Base-by-base conservation (phyloP, 1,140 invertebrate species). In the Eueides isabella region DNA sequence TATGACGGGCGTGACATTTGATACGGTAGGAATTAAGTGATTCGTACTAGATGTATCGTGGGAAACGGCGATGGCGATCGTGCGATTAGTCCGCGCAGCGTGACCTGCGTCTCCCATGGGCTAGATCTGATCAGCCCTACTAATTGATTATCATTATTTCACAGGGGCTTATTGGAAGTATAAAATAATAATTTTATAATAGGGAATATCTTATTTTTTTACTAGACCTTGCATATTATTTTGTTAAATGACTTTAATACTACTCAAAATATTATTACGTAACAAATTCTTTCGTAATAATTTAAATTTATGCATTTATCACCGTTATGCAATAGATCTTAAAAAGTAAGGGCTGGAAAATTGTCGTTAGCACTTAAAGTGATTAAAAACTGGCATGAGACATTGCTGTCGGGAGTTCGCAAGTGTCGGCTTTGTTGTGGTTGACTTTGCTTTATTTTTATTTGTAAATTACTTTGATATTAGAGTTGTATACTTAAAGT, bases 351-450 rank as follows among this genome's bases (percentile, higher is more conserved):
- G 82, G 76, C 73, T 82, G 83, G 78, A 85, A 48, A 89, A 89
- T 90, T 84, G 80, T 81, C 78, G 84, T 79, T 76, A 83, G 85
- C 90, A 92, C 90, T 91, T 91, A 88, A 89, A 89, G 80, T 84
- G 88, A 92, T 92, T 92, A 92, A 91, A 90, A 87, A 83, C 71
- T 85, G 71, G 67, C 74, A 80, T 67, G 82, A 82, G 74, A 77
- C 66, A 67, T 76, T 41, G 31, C 44, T 75, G 61, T 16, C 61
- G 26, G 55, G 61, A 64, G 77, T 74, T 29, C 23, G 62, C 64
- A 75, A 67, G 63, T 61, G 66, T 38, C 69, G 44, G 72, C 29
- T 31, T 33, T 33, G 44, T 41, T 41, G 64, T 28, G 64, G 66
- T 28, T 55, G 66, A 12, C 2, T 48, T 67, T 67, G 35, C 19